Percentiles rank a stretch among this genome's conserved stretches.
Evolutionary conservation across 2,888 invertebrate species (phyloP).

Genomic region (Erebia epiphron): DNA sequence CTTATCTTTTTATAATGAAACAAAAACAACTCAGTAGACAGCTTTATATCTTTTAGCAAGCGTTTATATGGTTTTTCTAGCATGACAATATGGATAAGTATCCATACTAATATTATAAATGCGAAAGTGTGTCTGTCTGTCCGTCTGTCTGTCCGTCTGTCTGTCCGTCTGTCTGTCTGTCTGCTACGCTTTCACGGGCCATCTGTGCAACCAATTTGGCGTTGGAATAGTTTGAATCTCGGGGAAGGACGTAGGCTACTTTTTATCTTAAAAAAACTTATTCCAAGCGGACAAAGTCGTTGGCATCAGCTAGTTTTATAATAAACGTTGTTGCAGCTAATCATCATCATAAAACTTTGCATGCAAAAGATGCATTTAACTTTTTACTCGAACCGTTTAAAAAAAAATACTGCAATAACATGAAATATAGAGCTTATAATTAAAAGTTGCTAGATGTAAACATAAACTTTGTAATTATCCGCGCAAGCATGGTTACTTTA

Average conservation of each 20-base stretch:
- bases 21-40: neutral
- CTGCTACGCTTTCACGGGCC: no score
- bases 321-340: neutral
- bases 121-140: no score
- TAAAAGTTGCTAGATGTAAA: constrained; percentile 37
- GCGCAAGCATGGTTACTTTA: constrained; percentile 32
- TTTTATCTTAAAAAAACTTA: no score
- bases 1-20: neutral
- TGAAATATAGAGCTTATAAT: constrained; percentile 33
- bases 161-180: no score
- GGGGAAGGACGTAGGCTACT: no score
- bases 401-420: constrained; percentile 27
- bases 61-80: neutral
- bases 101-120: no score
- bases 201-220: no score
- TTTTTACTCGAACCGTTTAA: constrained; percentile 19
- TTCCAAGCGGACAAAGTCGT: no score
- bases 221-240: no score
- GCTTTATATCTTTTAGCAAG: neutral
- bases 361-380: constrained; percentile 26
- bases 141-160: no score
- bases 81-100: no score
- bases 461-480: constrained; percentile 34
- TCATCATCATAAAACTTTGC: constrained; percentile 5
- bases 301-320: neutral